Evolutionary conservation across 2,113 vertebrate species (phyloP).

Genomic region (Athene cunicularia): DNA sequence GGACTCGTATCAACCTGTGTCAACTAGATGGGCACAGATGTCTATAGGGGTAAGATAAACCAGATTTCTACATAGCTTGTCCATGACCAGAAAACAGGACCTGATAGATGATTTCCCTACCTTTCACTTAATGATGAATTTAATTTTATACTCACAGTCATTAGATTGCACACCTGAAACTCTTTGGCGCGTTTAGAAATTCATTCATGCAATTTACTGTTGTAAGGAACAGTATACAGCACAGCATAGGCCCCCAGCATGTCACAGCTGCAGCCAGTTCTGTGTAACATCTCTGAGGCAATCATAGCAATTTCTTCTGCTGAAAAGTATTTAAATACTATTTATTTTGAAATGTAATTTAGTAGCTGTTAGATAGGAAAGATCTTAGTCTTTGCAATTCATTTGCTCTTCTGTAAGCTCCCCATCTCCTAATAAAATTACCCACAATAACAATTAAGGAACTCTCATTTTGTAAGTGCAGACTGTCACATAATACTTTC

Average conservation of each 20-base stretch:
- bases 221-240: neutral
- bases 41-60: neutral
- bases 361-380: neutral
- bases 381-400: neutral
- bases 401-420: neutral
- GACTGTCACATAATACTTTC: neutral
- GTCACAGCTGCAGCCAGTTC: neutral
- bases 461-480: neutral
- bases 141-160: neutral
- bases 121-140: neutral
- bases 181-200: neutral
- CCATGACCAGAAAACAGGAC: neutral
- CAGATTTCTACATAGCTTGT: neutral
- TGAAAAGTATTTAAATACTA: neutral
- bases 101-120: neutral
- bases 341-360: constrained; percentile 21
- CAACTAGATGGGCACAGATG: neutral
- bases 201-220: neutral
- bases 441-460: neutral
- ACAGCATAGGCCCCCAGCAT: rapidly evolving
- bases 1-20: no score
- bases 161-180: neutral
- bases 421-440: neutral
- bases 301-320: neutral
- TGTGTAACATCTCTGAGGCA: neutral